A percentile compares a stretch with the other conserved stretches of the same genome.
These are phyloP conservation scores for Pithys albifrons DNA, from an alignment of 2,113 vertebrate genomes.

Conservation along the genomic window DNA sequence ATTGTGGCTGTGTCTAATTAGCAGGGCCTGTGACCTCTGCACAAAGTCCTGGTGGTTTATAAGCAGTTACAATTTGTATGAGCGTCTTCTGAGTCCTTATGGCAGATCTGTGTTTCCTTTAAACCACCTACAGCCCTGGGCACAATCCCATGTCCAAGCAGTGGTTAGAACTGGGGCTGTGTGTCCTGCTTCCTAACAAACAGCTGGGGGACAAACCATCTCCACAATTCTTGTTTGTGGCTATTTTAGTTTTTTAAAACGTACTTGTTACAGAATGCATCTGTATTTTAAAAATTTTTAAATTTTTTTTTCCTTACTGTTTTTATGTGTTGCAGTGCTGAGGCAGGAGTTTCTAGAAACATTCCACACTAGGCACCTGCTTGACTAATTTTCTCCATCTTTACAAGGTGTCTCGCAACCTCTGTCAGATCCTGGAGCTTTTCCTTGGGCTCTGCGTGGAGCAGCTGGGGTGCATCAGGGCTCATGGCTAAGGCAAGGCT, in stretches of 20 bases:
- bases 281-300: not conserved
- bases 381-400: conserved; percentile 27
- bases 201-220: not conserved
- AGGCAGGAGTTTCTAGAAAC: conserved; percentile 15
- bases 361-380: not conserved
- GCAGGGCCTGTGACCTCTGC: not conserved
- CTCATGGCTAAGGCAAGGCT: not conserved
- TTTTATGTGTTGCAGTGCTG: not conserved
- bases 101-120: not conserved
- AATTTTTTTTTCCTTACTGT: too few species aligned
- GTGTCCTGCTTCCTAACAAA: not conserved
- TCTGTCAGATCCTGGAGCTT: conserved; percentile 13
- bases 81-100: not conserved
- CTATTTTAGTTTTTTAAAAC: not conserved
- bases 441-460: not conserved
- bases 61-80: not conserved
- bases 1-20: not conserved
- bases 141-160: not conserved
- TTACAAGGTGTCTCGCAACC: conserved; percentile 30
- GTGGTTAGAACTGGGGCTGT: not conserved
- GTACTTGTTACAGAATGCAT: not conserved
- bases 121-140: not conserved
- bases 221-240: not conserved
- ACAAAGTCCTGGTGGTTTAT: not conserved
- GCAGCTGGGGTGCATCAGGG: conserved; percentile 35